Evolutionary conservation across 2,113 vertebrate species (phyloP).

Genomic region (Ranitomeya imitator): DNA sequence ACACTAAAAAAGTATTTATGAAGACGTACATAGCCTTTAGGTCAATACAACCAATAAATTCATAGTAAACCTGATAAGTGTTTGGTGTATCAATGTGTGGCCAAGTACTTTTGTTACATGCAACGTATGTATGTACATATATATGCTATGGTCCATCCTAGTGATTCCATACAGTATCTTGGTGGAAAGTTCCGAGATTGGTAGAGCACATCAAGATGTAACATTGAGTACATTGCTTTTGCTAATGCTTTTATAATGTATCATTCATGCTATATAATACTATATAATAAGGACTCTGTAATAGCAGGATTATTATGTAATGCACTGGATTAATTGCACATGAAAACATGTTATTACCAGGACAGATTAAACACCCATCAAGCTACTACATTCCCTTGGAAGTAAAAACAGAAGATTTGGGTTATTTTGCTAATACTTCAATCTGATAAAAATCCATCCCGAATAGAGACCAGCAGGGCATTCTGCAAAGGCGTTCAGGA

Average conservation of each 20-base stretch:
- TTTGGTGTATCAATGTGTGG: neutral
- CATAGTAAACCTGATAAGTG: neutral
- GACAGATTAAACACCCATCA: constrained; percentile 8
- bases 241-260: constrained; percentile 5
- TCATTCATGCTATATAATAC: neutral
- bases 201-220: neutral
- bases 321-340: constrained; percentile 6
- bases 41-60: neutral
- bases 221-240: neutral
- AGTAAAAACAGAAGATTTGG: neutral
- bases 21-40: neutral
- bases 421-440: neutral
- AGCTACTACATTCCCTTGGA: neutral
- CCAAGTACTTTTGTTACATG: neutral
- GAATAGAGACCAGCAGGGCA: neutral
- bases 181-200: neutral
- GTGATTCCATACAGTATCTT: neutral
- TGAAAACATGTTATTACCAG: constrained; percentile 15
- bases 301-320: constrained; percentile 14
- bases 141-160: too few relatives aligned
- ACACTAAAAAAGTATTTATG: neutral
- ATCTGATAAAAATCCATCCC: neutral
- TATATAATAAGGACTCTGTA: constrained; percentile 1
- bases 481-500: neutral
- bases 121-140: neutral